phyloP scores from a whole-genome alignment of 2,113 vertebrate genomes.

The Cygnus buccinator region DNA sequence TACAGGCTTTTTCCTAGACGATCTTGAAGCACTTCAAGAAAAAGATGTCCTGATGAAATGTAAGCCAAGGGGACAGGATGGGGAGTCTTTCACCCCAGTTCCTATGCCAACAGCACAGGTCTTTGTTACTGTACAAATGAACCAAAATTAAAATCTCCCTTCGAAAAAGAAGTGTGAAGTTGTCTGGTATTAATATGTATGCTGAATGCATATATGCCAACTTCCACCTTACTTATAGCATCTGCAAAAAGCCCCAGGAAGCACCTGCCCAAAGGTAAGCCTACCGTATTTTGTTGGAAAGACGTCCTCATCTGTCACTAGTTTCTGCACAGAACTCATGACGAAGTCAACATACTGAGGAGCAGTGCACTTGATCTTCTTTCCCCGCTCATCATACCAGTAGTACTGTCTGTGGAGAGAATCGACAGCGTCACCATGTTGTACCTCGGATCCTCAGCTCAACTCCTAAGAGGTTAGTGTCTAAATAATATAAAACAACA shows the following conservation, averaged over 20 bases:
- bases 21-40: neutral
- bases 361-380: conserved; percentile 98
- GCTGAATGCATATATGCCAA: neutral
- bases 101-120: neutral
- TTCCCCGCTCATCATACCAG: conserved; percentile 98
- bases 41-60: neutral
- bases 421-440: neutral
- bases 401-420: conserved; percentile 91
- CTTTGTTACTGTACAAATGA: neutral
- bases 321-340: conserved; percentile 97
- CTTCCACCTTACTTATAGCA: neutral
- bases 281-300: conserved; percentile 98
- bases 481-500: neutral
- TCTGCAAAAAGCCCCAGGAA: neutral
- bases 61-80: neutral
- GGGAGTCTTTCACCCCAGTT: neutral
- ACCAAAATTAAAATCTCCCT: neutral
- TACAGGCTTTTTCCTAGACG: neutral
- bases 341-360: conserved; percentile 99
- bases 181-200: fast-evolving
- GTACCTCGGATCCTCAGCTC: neutral
- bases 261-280: neutral
- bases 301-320: conserved; percentile 97
- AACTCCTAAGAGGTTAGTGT: neutral
- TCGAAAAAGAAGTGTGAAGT: neutral